Conservation (phyloP, 2,797 vertebrate species). For the Lophotriccus pileatus region DNA sequence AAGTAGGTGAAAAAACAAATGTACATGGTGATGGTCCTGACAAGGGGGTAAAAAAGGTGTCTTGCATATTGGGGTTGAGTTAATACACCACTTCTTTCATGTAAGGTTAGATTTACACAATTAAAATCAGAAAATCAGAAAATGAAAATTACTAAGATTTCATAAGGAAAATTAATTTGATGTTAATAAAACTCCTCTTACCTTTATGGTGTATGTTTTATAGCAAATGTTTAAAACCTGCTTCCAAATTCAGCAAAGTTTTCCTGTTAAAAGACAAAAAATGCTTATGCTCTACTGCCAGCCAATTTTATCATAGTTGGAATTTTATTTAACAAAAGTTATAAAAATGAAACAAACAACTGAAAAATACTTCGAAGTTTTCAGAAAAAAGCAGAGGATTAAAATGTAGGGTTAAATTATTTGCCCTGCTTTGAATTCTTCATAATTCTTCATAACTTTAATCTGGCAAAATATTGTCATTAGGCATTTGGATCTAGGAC, state of each 20-base stretch:
- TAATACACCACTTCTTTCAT: neutral
- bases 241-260: neutral
- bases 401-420: neutral
- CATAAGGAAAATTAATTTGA: neutral
- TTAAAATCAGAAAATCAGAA: neutral
- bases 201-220: neutral
- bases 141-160: neutral
- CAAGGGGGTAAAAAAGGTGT: neutral
- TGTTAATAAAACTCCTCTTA: neutral
- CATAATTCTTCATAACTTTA: neutral
- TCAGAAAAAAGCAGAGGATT: neutral
- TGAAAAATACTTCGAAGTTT: neutral
- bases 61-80: neutral
- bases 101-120: neutral
- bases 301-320: neutral
- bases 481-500: neutral
- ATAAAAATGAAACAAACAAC: neutral
- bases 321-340: neutral
- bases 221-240: neutral
- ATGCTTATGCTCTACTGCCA: neutral
- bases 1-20: neutral
- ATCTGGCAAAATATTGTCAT: neutral
- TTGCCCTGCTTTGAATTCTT: neutral
- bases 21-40: neutral
- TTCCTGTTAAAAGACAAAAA: neutral